Evolutionary conservation across 2,888 invertebrate genomes (phyloP).

Genomic region (Caenorhabditis doughertyi): DNA sequence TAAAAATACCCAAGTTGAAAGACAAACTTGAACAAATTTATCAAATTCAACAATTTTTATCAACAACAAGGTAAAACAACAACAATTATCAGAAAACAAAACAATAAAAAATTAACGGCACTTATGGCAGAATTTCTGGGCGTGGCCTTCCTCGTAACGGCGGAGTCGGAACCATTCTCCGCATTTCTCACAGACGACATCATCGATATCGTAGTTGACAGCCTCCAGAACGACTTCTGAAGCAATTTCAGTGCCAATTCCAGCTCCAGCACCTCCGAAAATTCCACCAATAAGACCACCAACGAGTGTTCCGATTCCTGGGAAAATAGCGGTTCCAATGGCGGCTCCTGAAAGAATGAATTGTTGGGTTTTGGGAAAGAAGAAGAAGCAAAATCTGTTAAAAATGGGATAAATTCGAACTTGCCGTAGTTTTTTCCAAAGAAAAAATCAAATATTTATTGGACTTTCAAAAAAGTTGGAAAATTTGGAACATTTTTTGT

Average conservation of each 20-base stretch:
- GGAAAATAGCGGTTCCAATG: neutral
- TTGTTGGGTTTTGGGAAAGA: no score
- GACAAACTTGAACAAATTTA: no score
- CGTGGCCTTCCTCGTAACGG: neutral
- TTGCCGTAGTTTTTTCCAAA: no score
- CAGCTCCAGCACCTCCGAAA: neutral
- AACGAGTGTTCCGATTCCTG: slow-evolving; percentile 1
- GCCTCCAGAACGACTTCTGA: neutral
- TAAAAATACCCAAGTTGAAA: no score
- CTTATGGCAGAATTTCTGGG: neutral
- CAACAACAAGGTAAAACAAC: no score
- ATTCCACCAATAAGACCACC: neutral
- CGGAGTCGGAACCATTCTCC: neutral
- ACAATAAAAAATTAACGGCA: neutral
- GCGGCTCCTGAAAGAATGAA: neutral
- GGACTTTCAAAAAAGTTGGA: no score
- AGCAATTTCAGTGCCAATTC: neutral
- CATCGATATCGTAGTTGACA: neutral
- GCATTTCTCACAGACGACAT: neutral
- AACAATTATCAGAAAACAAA: no score
- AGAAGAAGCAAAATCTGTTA: no score
- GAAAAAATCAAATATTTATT: no score
- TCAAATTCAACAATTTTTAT: no score
- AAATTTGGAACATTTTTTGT: no score
- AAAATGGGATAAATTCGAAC: no score